Percentiles rank a stretch among this genome's conserved stretches.
Evolutionary conservation across 2,888 invertebrate genomes (phyloP).

Genomic region (Nymphalis c-album): DNA sequence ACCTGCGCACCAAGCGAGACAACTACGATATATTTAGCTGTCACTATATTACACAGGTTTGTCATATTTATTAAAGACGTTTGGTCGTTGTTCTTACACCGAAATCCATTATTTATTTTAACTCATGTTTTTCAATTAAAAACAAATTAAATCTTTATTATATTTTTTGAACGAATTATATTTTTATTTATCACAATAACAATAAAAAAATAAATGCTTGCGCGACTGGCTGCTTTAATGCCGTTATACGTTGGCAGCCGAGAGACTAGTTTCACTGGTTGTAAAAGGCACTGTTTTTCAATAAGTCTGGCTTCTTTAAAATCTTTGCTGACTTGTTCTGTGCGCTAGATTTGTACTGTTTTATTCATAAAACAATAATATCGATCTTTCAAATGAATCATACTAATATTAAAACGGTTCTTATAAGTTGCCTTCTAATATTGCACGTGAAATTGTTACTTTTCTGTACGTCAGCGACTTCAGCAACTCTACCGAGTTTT

Average conservation of each 20-base stretch:
- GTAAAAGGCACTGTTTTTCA: conserved; percentile 65
- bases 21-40: too few relatives aligned
- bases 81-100: not conserved
- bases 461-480: not conserved
- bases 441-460: conserved; percentile 3
- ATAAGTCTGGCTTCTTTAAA: conserved; percentile 20
- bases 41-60: not conserved
- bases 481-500: not conserved
- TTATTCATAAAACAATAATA: not conserved
- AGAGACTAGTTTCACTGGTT: conserved; percentile 78
- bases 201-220: conserved; percentile 80
- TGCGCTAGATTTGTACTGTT: not conserved
- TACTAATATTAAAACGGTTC: not conserved
- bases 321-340: not conserved
- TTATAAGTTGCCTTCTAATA: not conserved
- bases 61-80: too few relatives aligned
- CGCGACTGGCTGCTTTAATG: conserved; percentile 65
- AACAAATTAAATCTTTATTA: conserved; percentile 3
- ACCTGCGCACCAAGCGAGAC: too few relatives aligned
- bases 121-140: not conserved
- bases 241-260: conserved; percentile 52
- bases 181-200: conserved; percentile 52
- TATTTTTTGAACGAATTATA: conserved; percentile 34
- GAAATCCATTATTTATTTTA: not conserved
- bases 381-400: too few relatives aligned